phyloP scores from a whole-genome alignment of 2,113 vertebrate species.

The Nannospalax galili region DNA sequence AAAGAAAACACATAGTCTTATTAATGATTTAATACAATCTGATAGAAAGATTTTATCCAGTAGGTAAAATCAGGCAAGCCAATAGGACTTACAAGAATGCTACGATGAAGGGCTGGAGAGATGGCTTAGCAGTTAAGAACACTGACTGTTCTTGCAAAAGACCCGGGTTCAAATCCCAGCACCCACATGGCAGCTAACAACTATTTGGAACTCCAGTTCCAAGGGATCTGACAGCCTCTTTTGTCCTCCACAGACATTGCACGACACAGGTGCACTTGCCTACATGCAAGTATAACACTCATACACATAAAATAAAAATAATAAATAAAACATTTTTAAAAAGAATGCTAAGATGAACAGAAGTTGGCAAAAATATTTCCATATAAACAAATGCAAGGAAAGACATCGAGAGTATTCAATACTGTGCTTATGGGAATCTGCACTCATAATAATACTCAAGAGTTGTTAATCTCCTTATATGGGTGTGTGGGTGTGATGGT shows the following conservation, averaged over 20 bases:
- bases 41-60: background rate
- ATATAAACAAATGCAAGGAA: background rate
- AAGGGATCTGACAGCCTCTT: too few species aligned
- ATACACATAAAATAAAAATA: too few species aligned
- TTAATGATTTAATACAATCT: background rate
- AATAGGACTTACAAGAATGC: background rate
- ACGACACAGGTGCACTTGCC: too few species aligned
- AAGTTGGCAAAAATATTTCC: slow-evolving; percentile 9
- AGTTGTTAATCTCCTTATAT: slow-evolving; percentile 27
- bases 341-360: background rate
- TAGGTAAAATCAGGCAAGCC: background rate
- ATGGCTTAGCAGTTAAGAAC: too few species aligned
- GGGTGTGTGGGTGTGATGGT: background rate
- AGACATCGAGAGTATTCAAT: background rate
- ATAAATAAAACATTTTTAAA: too few species aligned
- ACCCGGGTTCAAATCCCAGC: too few species aligned
- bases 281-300: too few species aligned
- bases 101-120: too few species aligned
- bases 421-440: background rate
- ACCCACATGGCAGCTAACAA: too few species aligned
- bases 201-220: too few species aligned
- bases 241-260: too few species aligned
- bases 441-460: background rate
- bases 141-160: too few species aligned
- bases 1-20: background rate